Conservation (phyloP, 2,888 invertebrate genomes). For the Corbicula japonica region DNA sequence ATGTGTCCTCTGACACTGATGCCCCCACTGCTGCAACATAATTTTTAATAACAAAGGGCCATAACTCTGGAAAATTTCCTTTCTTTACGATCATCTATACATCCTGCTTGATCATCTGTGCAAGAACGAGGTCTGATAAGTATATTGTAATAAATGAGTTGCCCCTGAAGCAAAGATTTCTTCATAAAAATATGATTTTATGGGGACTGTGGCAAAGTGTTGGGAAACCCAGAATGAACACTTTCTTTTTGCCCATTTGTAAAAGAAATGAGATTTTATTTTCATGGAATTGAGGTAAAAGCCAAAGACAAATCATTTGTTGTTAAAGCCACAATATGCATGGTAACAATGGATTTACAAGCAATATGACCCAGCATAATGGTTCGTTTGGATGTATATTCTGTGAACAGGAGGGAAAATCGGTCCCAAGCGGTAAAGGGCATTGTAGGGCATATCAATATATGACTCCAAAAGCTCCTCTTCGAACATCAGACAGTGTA, state of each 20-base stretch:
- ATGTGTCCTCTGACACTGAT: too few relatives aligned
- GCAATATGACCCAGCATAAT: constrained; percentile 39
- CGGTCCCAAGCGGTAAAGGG: constrained; percentile 19
- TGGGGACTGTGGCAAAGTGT: constrained; percentile 30
- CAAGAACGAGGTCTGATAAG: too few relatives aligned
- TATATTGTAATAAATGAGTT: too few relatives aligned
- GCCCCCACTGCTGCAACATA: too few relatives aligned
- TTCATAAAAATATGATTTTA: constrained; percentile 22
- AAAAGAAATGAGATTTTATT: constrained; percentile 11
- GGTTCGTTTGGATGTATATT: constrained; percentile 31
- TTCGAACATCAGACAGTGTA: constrained; percentile 15
- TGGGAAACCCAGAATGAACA: constrained; percentile 21
- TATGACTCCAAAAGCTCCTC: not conserved
- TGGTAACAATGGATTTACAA: constrained; percentile 38
- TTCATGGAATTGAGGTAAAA: constrained; percentile 16
- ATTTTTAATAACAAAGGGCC: too few relatives aligned
- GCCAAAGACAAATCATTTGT: constrained; percentile 2
- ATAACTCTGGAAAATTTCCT: too few relatives aligned
- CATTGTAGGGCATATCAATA: constrained; percentile 21
- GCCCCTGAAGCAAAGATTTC: constrained; percentile 29
- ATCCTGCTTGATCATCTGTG: too few relatives aligned
- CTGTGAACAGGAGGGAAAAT: constrained; percentile 22
- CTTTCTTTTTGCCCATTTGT: constrained; percentile 24
- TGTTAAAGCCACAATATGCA: constrained; percentile 8
- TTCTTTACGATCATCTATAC: too few relatives aligned